Base-by-base conservation (phyloP, 2,888 invertebrate species). In the Mythimna vitellina region DNA sequence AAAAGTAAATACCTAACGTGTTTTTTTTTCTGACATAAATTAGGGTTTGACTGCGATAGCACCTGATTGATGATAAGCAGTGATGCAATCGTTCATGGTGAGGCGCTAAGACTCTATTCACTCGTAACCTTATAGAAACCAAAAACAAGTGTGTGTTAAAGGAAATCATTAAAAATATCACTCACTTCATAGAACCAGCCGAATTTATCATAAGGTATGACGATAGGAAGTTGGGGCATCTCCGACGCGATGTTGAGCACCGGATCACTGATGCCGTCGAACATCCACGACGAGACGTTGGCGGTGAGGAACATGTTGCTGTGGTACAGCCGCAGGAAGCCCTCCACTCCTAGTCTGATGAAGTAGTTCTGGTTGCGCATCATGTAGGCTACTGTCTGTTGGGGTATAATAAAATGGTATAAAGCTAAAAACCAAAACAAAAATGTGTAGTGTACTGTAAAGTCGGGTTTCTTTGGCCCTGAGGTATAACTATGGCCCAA, bases 101-200 rank as follows among this genome's bases (percentile, higher is more conserved):
- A 35, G 9, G 35, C 35, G 35, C 35, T 35, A 35, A 8, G 35
- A 35, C 0, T 9, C 35, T 35, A 35, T 35, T 9, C 35, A 9
- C 9, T 35, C 1, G n/a, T 35, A 35, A 35, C 9, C 8, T 9
- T 35, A 9, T 9, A 35, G 35, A 29, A 29, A 29, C 29, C 29
- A 29, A 29, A 29, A 29, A 2, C 29, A 29, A 29, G 29, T 3
- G 2, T 25, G 25, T 25, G 2, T 29, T 29, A 3, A 35, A 8
- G 7, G n/a, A 53, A 25, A 25, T 12, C 8, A 56, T 20, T 56
- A 22, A 42, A 22, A 22, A 51, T 0, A 0, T 17, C 12, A 96
- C 97, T 97, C 91, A 98, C 98, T 68, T 93, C 93, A 89, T 97
- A 98, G 90, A 99, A 98, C 98, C 99, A 98, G 14, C 98, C 99